phyloP scores from a whole-genome alignment of 2,888 invertebrate genomes.

The Tolmerus cingulatus region DNA sequence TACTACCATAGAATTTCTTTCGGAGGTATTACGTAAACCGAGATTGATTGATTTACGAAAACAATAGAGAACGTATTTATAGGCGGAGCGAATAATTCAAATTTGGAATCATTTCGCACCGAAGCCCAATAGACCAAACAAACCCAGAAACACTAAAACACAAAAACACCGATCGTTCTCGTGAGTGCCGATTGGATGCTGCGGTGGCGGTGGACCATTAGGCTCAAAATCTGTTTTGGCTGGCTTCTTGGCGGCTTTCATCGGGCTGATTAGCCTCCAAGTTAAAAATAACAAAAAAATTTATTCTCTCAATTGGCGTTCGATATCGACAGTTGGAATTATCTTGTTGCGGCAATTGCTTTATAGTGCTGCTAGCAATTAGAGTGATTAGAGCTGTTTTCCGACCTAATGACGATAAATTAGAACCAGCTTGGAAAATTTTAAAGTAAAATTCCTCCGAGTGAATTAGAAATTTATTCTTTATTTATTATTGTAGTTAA shows the following conservation, averaged over 20 bases:
- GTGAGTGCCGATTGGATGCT: not conserved
- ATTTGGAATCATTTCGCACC: not conserved
- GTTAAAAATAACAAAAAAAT: constrained; percentile 23
- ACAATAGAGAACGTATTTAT: not conserved
- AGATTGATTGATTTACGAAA: constrained; percentile 8
- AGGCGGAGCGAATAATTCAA: constrained; percentile 1
- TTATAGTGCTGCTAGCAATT: not conserved
- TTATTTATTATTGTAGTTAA: not conserved
- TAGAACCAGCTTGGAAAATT: not conserved
- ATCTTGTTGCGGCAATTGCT: constrained; percentile 10
- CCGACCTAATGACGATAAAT: not conserved
- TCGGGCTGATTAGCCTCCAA: not conserved
- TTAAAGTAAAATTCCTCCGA: not conserved
- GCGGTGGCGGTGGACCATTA: not conserved
- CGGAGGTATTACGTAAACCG: not conserved
- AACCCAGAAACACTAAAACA: not conserved
- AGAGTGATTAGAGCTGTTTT: not conserved
- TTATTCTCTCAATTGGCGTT: constrained; percentile 12
- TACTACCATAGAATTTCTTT: not conserved
- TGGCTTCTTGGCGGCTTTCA: not conserved
- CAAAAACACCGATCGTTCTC: not conserved
- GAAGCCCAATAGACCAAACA: not conserved
- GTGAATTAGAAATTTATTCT: not conserved
- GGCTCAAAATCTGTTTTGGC: constrained; percentile 9
- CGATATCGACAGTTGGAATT: constrained; percentile 4